A percentile compares a stretch with the other conserved stretches of the same genome.
phyloP scores from a whole-genome alignment of 2,113 vertebrate species.

The Phalacrocorax carbo region DNA sequence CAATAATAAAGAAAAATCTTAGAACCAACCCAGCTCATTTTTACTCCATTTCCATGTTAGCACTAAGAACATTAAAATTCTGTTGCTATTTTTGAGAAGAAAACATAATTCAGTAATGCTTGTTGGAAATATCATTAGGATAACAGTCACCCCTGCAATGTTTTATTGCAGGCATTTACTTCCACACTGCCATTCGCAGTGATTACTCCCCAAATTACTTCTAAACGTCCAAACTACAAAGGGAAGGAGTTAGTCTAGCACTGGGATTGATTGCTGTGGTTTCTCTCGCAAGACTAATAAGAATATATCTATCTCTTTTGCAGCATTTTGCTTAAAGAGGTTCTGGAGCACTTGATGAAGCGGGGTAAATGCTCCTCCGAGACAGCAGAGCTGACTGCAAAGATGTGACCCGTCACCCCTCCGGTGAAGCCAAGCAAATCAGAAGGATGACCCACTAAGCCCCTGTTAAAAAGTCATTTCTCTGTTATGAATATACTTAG shows the following conservation, averaged over 20 bases:
- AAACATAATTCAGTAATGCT: constrained; percentile 26
- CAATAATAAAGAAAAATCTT: neutral
- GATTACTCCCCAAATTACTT: constrained; percentile 46
- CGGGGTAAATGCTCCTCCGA: neutral
- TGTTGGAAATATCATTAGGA: constrained; percentile 26
- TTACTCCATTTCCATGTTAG: neutral
- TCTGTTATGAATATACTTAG: neutral
- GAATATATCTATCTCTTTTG: neutral
- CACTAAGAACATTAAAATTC: neutral
- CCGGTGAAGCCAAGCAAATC: neutral
- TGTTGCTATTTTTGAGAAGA: constrained; percentile 29
- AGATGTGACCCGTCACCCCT: neutral
- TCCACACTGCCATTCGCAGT: neutral
- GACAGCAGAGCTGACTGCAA: neutral
- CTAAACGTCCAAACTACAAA: constrained; percentile 10
- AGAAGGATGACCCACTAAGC: neutral
- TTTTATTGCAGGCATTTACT: constrained; percentile 49
- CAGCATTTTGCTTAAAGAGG: neutral
- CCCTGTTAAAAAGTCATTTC: neutral
- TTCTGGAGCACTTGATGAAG: neutral
- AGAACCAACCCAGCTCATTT: neutral
- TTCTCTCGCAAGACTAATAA: constrained; percentile 29
- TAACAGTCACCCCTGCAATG: constrained; percentile 41
- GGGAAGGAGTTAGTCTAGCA: neutral
- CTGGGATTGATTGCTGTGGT: constrained; percentile 20